Evolutionary conservation across 2,797 vertebrate genomes (phyloP), one percentile per base, ranked within the genome.

Genomic region (Trachurus trachurus): DNA sequence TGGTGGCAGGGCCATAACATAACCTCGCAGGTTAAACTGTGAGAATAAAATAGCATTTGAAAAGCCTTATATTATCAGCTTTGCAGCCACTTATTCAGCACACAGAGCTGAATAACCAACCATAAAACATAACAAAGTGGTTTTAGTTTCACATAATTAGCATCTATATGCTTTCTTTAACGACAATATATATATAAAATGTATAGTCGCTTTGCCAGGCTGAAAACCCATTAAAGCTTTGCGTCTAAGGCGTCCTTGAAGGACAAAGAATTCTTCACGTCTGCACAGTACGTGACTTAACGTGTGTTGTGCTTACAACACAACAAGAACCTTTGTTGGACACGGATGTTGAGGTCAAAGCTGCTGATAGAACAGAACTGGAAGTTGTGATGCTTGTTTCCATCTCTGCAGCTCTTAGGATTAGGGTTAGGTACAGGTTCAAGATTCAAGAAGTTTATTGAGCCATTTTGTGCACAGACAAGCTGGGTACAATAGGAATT

Each of bases 131-230:
- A 45, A 34, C 34, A 15, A 17, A 16, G 15, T 45, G 2, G 19
- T 72, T 72, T 67, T 17, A 34, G 16, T 37, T 16, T 49, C 19
- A n/a, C 47, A 49, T 49, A 13, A 50, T 58, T 59, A 21, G 54
- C 34, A 19, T 45, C 44, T 40, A 11, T 19, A 9, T 10, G 1
- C 19, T 21, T 34, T n/a, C 12, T 54, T 47, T 60, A 13, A 54
- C n/a, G 13, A 21, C 6, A 53, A 13, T 22, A n/a, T 40, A n/a
- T 40, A 4, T 7, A 6, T 15, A 6, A 34, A 34, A 34, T 31
- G 39, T 9, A 17, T 17, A 16, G 9, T 39, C 26, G 1, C 15
- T 0, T 10, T 2, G 53, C 26, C 31, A 44, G 56, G 49, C 52
- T 69, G 50, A 65, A 42, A 52, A 39, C 63, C 17, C 26, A 11